Evolutionary conservation across 1,140 invertebrate species (phyloP), one percentile per base, ranked within the genome.

Genomic region (Atta cephalotes): DNA sequence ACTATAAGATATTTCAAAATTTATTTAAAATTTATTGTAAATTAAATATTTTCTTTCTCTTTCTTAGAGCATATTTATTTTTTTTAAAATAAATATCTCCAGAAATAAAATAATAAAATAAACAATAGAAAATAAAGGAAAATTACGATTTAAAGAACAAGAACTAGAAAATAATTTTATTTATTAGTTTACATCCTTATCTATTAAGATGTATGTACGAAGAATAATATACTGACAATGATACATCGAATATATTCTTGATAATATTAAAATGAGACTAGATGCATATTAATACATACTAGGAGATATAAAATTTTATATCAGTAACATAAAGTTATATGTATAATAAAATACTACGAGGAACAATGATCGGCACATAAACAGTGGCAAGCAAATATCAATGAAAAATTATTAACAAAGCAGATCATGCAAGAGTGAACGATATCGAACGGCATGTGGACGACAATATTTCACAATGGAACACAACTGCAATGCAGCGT

Each of bases 401-500:
- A 82, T 60, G 4, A 72, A 25, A 70, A 72, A 74, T 49, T 49
- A 49, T 25, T 21, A 45, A 49, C 9, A 14, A 0, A 53, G 18
- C 53, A 14, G 39, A 60, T 82, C 28, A 72, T 72, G 53, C 80
- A 53, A 35, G 68, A 82, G 3, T 31, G 18, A 14, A 62, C 39
- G 56, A 84, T 76, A 35, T 58, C 14, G 78, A 12, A 56, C 21
- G 51, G 62, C 25, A 53, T 49, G 16, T 84, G 25, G n/a, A 60
- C 16, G 74, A 76, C 28, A 58, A 62, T 56, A 62, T 51, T 79
- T 35, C 9, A 60, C 80, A 39, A 51, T n/a, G 28, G n/a, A 49
- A 81, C 70, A 80, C 74, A 85, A 80, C 74, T 65, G 89, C 89
- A 90, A 80, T 90, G 89, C 89, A 90, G 89, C 53, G 82, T 90